Conservation (phyloP, 1,140 invertebrate genomes). For the Sarcophaga peregrina region DNA sequence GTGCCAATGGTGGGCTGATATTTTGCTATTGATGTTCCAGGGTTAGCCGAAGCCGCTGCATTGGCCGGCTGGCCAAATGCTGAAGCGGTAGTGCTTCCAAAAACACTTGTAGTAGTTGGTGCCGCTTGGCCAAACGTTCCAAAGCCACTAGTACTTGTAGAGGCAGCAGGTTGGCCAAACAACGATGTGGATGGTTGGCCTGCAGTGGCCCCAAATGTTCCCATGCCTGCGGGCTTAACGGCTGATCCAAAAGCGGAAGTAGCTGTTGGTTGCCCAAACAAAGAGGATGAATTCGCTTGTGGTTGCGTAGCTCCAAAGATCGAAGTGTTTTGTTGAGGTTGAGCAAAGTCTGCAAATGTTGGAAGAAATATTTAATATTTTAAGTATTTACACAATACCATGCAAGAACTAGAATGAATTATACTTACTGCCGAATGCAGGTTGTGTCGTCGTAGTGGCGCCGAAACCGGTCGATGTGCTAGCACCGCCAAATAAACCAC, state of each 20-base stretch:
- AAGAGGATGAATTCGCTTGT: slow-evolving; percentile 50
- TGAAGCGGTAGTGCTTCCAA: slow-evolving; percentile 69
- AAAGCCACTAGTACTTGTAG: slow-evolving; percentile 66
- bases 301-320: slow-evolving; percentile 58
- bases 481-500: slow-evolving; percentile 67
- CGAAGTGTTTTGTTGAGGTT: slow-evolving; percentile 57
- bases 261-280: slow-evolving; percentile 69
- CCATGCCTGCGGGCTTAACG: slow-evolving; percentile 70
- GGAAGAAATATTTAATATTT: background rate
- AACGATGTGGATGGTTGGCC: slow-evolving; percentile 68
- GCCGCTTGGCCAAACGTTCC: slow-evolving; percentile 74
- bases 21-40: slow-evolving; percentile 83
- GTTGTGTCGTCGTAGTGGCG: slow-evolving; percentile 65
- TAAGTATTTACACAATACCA: background rate
- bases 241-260: slow-evolving; percentile 74
- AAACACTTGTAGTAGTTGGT: slow-evolving; percentile 70
- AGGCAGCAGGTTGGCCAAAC: slow-evolving; percentile 70
- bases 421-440: slow-evolving; percentile 67
- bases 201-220: slow-evolving; percentile 68
- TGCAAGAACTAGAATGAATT: background rate
- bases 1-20: slow-evolving; percentile 88
- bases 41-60: slow-evolving; percentile 60
- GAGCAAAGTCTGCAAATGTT: slow-evolving; percentile 53
- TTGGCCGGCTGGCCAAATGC: slow-evolving; percentile 65
- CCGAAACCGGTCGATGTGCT: slow-evolving; percentile 68